Evolutionary conservation across 1,140 invertebrate species (phyloP), one percentile per base, ranked within the genome.

Genomic region (Anoplolepis gracilipes): DNA sequence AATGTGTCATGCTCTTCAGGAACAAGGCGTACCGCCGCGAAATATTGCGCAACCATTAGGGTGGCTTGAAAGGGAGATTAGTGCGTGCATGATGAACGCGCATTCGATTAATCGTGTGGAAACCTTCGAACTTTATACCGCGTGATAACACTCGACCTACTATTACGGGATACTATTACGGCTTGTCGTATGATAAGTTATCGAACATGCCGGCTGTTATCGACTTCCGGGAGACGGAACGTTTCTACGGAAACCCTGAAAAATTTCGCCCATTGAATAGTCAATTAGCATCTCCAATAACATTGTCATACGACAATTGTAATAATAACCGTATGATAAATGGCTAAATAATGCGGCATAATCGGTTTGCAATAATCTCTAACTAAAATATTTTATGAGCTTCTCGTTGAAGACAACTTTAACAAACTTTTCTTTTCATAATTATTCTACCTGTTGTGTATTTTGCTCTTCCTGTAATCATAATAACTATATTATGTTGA

Each of bases 11-110:
- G 59, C 53, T 72, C 53, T 81, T 72, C 59, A 36, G 78, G 61
- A 73, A 57, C 78, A 81, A 30, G 65, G 64, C 39, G 28, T 10
- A 19, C 53, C 78, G 65, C 25, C 53, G 30, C 76, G 64, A 82
- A 67, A 10, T 39, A 39, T 13, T 33, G 46, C 49, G 53, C 33
- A 46, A 8, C 28, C n/a, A 82, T 82, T 82, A 82, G 53, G 10
- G 76, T 8, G 65, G 55, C 72, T 82, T 82, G 72, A 72, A 82
- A 82, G 53, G 36, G 25, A 82, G 67, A 82, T 82, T 73, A 82
- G 25, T 61, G 78, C 53, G 65, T 42, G 67, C 25, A 36, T 36
- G 78, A 59, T 33, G 39, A 73, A 82, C 67, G 65, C 67, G n/a
- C 36, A 30, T 82, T 82, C 78, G 78, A 82, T 59, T 72, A 72